phyloP scores from a whole-genome alignment of 1,140 invertebrate species.

The Melitaea cinxia region DNA sequence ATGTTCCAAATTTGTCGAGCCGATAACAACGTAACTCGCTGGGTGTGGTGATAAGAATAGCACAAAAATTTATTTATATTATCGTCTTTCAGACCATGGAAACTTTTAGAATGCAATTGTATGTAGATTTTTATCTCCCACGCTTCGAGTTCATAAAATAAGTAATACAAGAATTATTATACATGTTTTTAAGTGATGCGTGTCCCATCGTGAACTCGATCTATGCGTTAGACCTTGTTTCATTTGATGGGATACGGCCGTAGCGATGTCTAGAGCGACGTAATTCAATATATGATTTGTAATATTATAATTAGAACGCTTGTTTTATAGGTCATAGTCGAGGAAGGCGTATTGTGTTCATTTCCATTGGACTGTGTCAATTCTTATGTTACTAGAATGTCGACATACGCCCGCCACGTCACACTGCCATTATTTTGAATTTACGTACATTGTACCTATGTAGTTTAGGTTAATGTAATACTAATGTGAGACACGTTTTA shows the following conservation, averaged over 20 bases:
- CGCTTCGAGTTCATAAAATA: constrained; percentile 43
- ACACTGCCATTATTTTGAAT: constrained; percentile 70
- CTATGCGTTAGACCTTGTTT: constrained; percentile 74
- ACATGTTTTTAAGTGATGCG: constrained; percentile 43
- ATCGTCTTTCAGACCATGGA: background rate
- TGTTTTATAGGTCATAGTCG: constrained; percentile 61
- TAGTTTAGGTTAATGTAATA: constrained; percentile 27
- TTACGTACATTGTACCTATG: constrained; percentile 44
- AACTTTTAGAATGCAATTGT: constrained; percentile 27
- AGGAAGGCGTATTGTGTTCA: constrained; percentile 67
- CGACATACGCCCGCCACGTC: constrained; percentile 79
- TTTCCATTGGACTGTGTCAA: constrained; percentile 80
- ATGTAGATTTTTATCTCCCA: constrained; percentile 56
- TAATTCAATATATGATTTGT: constrained; percentile 55
- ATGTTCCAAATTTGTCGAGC: constrained; percentile 13
- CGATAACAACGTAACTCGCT: constrained; percentile 18
- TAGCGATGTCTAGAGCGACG: constrained; percentile 37
- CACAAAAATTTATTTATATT: constrained; percentile 14
- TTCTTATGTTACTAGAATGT: constrained; percentile 82
- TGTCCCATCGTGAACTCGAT: constrained; percentile 67
- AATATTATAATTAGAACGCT: constrained; percentile 46
- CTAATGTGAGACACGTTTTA: constrained; percentile 63
- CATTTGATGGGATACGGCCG: constrained; percentile 57
- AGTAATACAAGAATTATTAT: constrained; percentile 29
- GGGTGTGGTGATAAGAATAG: constrained; percentile 19